These are phyloP conservation scores for Heterodera schachtii DNA, from an alignment of 1,140 invertebrate species.

Conservation along the genomic window DNA sequence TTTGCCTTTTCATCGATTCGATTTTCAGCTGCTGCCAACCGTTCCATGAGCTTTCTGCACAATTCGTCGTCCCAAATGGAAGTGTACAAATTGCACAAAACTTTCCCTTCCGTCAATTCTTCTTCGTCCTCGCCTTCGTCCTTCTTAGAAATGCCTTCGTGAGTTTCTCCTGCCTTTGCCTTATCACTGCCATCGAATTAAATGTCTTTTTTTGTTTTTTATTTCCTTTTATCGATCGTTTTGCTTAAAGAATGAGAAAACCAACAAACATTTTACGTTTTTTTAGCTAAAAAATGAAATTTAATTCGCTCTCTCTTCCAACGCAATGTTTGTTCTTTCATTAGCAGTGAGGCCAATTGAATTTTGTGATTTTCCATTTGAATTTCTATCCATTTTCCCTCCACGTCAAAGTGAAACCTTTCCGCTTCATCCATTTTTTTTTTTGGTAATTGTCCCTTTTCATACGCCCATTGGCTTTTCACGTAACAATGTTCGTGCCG, in stretches of 20 bases:
- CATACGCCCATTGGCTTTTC: not conserved
- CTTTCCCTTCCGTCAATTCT: not conserved
- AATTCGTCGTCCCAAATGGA: conserved; percentile 6
- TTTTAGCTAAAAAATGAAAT: not conserved
- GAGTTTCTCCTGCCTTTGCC: not conserved
- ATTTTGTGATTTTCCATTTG: conserved; percentile 3
- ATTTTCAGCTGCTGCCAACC: not conserved
- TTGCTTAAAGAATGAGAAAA: too few relatives aligned
- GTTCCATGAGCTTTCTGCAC: not conserved
- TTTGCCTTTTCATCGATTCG: not conserved
- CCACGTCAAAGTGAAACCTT: not conserved
- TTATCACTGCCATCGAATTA: not conserved
- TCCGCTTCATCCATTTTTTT: not conserved
- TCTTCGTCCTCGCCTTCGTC: not conserved
- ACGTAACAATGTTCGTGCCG: not conserved
- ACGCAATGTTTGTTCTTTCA: not conserved
- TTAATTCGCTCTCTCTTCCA: not conserved
- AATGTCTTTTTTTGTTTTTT: not conserved
- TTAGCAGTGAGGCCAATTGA: not conserved
- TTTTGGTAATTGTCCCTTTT: not conserved
- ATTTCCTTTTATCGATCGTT: not conserved
- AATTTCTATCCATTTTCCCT: not conserved
- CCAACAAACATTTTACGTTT: not conserved
- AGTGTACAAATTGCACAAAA: conserved; percentile 12
- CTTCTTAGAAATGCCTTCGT: conserved; percentile 1